Base-by-base conservation (phyloP, 2,797 vertebrate species). In the Phyllotis vaccarum region DNA sequence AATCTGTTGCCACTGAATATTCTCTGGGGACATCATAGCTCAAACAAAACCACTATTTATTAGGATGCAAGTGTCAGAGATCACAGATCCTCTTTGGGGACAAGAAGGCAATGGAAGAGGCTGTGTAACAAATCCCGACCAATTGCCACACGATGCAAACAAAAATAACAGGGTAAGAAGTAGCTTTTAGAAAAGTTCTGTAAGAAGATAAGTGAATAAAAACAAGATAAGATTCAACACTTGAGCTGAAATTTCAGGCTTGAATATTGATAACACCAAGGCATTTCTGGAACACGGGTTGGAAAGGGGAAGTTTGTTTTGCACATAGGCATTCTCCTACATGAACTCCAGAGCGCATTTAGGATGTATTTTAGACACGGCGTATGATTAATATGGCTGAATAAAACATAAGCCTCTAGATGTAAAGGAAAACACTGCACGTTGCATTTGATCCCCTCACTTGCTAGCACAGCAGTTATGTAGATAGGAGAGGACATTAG, bases 1-100 rank as follows among this genome's bases (percentile, higher is more conserved):
- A 89, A 89, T 94, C n/a, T 89, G 80, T 85, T 94, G 54, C 37
- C 74, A 70, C 86, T 95, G 86, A 58, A 89, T 97, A 76, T 60
- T 96, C 75, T 52, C 62, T 34, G 79, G 46, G 82, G 34, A 97
- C 90, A 12, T 94, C 24, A 9, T 89, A n/a, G 56, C 56, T 96
- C 37, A 90, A 88, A 80, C 66, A 95, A 83, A 90, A 86, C 66
- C 54, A 43, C 21, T 85, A 40, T 86, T 81, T 91, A 76, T 93
- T 78, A 90, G 74, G 66, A 85, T 27, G 34, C 62, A 93, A 93
- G 27, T 75, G n/a, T 90, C 58, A 76, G 66, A 64, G 93, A 92
- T 92, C 66, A 91, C 92, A 95, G 60, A 34, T 74, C 86, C 34
- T 88, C 43, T 78, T 81, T 68, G 68, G 13, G 85, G 68, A 46